Evolutionary conservation across 2,113 vertebrate species (phyloP), one percentile per base, ranked within the genome.

Genomic region (Panthera tigris): DNA sequence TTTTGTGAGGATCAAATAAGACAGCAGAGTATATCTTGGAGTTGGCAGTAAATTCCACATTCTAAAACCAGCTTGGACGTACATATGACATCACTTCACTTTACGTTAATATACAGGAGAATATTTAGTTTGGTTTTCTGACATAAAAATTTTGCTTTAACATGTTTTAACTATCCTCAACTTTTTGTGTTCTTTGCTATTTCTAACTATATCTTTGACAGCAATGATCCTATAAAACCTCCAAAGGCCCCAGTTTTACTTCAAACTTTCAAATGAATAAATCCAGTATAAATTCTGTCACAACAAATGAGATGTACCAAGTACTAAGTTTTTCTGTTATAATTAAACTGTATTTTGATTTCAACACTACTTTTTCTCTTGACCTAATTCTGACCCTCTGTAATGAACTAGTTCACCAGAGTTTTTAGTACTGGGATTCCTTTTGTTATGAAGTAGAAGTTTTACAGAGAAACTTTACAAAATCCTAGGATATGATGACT

Each of bases 251-350:
- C 31, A 61, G 50, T 65, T 94, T 84, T 55, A 91, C 84, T 83
- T 94, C 48, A 95, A 94, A 91, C 0, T 7, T 45, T 71, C 36
- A n/a, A 41, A 57, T n/a, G 66, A 91, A 78, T 61, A 91, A 89
- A 91, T 50, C 36, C 36, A 84, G n/a, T 78, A 81, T 66, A 94
- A 97, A 95, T 45, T 92, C 19, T 68, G 55, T 79, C 52, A 87
- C 39, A 93, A 63, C 15, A 93, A 55, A 61, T 91, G 39, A 39
- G 8, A 73, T 52, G 5, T 45, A 81, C 61, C 8, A n/a, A 94
- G 7, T 57, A 81, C 68, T 13, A 31, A 94, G 4, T 45, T 11
- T 86, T 79, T 76, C 9, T 93, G 10, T 85, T 82, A 33, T 16
- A 74, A 84, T 27, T 36, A 57, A 55, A 50, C 33, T 52, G 48